Conservation (phyloP, 2,888 invertebrate species). For the Drosophila buzzatii region DNA sequence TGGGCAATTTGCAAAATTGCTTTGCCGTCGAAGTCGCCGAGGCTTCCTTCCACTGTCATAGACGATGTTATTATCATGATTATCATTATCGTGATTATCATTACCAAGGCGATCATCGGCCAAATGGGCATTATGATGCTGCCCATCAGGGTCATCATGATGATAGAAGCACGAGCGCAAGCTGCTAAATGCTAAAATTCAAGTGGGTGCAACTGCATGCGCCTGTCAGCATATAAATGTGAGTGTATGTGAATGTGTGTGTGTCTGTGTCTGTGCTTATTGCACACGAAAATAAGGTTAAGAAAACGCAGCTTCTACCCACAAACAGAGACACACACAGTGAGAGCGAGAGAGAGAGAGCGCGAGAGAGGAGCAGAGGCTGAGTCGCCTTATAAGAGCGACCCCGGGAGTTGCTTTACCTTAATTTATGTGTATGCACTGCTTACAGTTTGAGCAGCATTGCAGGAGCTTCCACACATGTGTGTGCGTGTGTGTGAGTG, state of each 20-base stretch:
- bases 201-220: slow-evolving; percentile 35
- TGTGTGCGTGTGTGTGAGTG: slow-evolving; percentile 5
- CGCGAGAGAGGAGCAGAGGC: rapidly evolving
- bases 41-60: slow-evolving; percentile 10
- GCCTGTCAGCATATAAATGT: background rate
- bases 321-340: slow-evolving; percentile 15
- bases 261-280: slow-evolving; percentile 19
- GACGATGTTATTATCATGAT: slow-evolving; percentile 18
- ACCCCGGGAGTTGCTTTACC: slow-evolving; percentile 51
- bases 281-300: slow-evolving; percentile 69
- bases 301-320: slow-evolving; percentile 59
- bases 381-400: slow-evolving; percentile 6
- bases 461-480: slow-evolving; percentile 34
- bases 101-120: slow-evolving; percentile 16
- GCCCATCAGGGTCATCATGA: slow-evolving; percentile 13
- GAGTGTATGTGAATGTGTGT: slow-evolving; percentile 3
- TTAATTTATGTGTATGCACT: slow-evolving; percentile 68
- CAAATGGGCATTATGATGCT: background rate
- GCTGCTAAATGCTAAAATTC: slow-evolving; percentile 48
- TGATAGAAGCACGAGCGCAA: slow-evolving; percentile 32
- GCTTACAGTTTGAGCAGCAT: slow-evolving; percentile 70
- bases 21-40: slow-evolving; percentile 40
- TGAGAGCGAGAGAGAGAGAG: background rate
- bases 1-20: slow-evolving; percentile 76
- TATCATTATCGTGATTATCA: slow-evolving; percentile 21